Percentiles rank a stretch among this genome's conserved stretches.
Conservation (phyloP, 1,140 invertebrate genomes). For the Rhynchophorus ferrugineus region DNA sequence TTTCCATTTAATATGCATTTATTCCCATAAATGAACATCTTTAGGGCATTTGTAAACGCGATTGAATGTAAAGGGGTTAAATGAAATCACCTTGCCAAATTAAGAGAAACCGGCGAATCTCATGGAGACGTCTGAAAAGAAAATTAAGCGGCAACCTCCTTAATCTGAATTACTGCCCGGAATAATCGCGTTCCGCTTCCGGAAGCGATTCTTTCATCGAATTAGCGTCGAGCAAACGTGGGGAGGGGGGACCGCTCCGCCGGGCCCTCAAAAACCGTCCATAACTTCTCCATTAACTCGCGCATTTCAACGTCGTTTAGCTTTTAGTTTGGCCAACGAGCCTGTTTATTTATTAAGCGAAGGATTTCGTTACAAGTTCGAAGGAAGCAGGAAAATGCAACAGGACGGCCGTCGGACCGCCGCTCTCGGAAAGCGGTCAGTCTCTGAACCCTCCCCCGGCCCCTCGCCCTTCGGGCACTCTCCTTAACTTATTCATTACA, state of each 20-base stretch:
- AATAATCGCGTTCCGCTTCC: too few species aligned
- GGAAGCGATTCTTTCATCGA: neutral
- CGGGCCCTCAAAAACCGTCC: neutral
- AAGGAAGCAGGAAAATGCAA: slow-evolving; percentile 19
- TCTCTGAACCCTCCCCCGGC: too few species aligned
- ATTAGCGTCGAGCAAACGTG: neutral
- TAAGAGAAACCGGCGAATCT: too few species aligned
- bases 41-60: too few species aligned
- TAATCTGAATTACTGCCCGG: too few species aligned
- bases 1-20: too few species aligned
- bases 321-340: slow-evolving; percentile 9
- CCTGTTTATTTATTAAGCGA: slow-evolving; percentile 21
- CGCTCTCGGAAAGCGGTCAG: slow-evolving; percentile 18
- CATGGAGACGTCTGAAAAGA: too few species aligned
- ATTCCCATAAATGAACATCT: too few species aligned
- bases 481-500: slow-evolving; percentile 30
- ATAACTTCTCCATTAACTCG: slow-evolving; percentile 10
- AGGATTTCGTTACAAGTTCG: slow-evolving; percentile 16
- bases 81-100: too few species aligned
- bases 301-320: slow-evolving; percentile 14
- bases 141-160: too few species aligned
- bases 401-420: slow-evolving; percentile 1
- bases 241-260: neutral
- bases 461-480: slow-evolving; percentile 12
- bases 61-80: too few species aligned